Conservation (phyloP, 2,888 invertebrate genomes). For the Drosophila pegasa region DNA sequence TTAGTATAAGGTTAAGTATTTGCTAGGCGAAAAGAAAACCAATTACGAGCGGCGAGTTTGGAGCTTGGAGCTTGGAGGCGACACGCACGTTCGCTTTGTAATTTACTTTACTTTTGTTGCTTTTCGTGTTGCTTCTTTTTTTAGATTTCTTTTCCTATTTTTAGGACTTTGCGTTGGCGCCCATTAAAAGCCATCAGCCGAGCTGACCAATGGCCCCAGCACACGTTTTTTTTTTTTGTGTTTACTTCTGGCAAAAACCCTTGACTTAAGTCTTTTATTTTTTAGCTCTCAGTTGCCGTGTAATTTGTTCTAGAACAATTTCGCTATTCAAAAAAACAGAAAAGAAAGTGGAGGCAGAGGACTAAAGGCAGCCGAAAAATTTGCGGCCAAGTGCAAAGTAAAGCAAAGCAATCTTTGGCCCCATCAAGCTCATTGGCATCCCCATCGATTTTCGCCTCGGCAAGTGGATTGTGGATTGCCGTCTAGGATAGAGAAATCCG, state of each 20-base stretch:
- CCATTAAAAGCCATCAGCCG: slow-evolving; percentile 50
- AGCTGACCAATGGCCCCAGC: slow-evolving; percentile 37
- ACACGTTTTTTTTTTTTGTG: slow-evolving; percentile 19
- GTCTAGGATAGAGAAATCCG: slow-evolving; percentile 54
- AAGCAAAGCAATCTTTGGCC: slow-evolving; percentile 63
- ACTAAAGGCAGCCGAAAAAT: slow-evolving; percentile 18
- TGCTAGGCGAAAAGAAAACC: slow-evolving; percentile 55
- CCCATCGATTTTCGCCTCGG: slow-evolving; percentile 67
- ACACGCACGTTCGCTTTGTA: slow-evolving; percentile 70
- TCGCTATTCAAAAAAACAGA: slow-evolving; percentile 40
- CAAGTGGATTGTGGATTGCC: slow-evolving; percentile 48
- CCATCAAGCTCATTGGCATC: slow-evolving; percentile 36
- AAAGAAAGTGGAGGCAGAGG: slow-evolving; percentile 1
- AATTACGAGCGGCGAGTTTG: slow-evolving; percentile 44
- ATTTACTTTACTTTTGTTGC: slow-evolving; percentile 32
- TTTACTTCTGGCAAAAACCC: slow-evolving; percentile 23
- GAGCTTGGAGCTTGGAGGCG: background rate
- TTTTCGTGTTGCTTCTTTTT: slow-evolving; percentile 20
- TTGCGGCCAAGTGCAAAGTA: slow-evolving; percentile 57
- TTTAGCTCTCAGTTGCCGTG: slow-evolving; percentile 50
- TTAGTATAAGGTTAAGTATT: slow-evolving; percentile 46
- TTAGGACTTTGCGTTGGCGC: slow-evolving; percentile 34
- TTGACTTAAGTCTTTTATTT: slow-evolving; percentile 17
- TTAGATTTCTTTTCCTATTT: slow-evolving; percentile 23
- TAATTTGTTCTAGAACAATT: slow-evolving; percentile 69